These are phyloP conservation scores for Donacobius atricapilla DNA, from an alignment of 2,113 vertebrate species.

Conservation along the genomic window DNA sequence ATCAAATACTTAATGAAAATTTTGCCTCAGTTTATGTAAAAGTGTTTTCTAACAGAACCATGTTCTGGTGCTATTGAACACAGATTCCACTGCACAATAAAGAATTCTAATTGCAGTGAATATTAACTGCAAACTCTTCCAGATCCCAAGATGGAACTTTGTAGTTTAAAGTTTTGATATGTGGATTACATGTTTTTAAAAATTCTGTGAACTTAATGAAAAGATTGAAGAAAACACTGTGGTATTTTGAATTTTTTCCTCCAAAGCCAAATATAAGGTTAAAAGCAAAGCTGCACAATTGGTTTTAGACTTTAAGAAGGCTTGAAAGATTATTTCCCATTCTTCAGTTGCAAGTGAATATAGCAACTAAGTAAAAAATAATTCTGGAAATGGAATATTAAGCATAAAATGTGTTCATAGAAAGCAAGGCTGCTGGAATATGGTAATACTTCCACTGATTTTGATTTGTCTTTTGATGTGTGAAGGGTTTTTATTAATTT, in stretches of 20 bases:
- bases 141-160: background rate
- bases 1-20: background rate
- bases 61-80: background rate
- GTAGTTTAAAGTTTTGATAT: background rate
- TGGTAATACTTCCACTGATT: background rate
- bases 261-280: background rate
- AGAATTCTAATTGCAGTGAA: background rate
- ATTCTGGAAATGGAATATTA: background rate
- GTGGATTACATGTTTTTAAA: background rate
- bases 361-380: background rate
- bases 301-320: background rate
- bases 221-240: background rate
- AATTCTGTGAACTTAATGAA: constrained; percentile 9
- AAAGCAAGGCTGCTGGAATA: background rate
- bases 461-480: background rate
- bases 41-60: background rate
- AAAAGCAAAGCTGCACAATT: background rate
- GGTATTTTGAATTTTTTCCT: background rate
- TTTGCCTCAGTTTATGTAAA: background rate
- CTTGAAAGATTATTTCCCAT: background rate
- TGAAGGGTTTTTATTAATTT: background rate
- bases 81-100: background rate
- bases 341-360: constrained; percentile 12
- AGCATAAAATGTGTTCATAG: background rate
- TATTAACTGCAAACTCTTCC: background rate